These are phyloP conservation scores for Hypselothyrea guttata DNA, from an alignment of 2,888 invertebrate species.

Conservation along the genomic window DNA sequence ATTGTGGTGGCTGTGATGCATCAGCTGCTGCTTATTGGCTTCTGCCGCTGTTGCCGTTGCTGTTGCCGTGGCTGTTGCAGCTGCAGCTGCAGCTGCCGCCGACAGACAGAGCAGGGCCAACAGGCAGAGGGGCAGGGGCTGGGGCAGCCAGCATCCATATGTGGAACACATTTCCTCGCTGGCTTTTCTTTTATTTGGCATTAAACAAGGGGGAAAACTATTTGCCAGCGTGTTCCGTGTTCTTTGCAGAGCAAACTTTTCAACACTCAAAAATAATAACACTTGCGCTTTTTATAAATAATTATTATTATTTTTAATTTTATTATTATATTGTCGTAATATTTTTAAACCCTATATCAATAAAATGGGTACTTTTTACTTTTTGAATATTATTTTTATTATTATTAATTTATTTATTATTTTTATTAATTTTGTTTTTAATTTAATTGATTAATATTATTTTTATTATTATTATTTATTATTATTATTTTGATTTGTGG, in stretches of 20 bases:
- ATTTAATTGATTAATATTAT: slow-evolving; percentile 1
- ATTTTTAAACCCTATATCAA: too few relatives aligned
- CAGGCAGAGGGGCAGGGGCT: slow-evolving; percentile 15
- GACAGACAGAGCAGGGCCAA: slow-evolving; percentile 6
- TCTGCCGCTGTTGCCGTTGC: slow-evolving; percentile 6
- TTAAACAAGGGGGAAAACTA: slow-evolving; percentile 16
- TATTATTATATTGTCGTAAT: too few relatives aligned
- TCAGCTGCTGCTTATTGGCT: slow-evolving; percentile 26
- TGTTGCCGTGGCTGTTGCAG: slow-evolving; percentile 4
- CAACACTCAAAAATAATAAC: not conserved
- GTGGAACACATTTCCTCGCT: slow-evolving; percentile 43
- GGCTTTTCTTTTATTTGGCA: slow-evolving; percentile 14
- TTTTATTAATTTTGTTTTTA: too few relatives aligned
- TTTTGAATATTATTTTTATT: slow-evolving; percentile 17
- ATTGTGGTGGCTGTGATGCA: slow-evolving; percentile 25
- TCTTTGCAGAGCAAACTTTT: slow-evolving; percentile 5
- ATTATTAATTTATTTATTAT: too few relatives aligned
- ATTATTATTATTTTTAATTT: too few relatives aligned
- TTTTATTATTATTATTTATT: too few relatives aligned
- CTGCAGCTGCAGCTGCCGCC: not conserved
- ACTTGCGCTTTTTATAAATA: slow-evolving; percentile 42
- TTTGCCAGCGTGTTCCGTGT: slow-evolving; percentile 23
- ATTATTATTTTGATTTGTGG: too few relatives aligned
- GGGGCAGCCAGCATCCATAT: slow-evolving; percentile 38
- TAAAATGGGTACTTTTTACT: too few relatives aligned